Evolutionary conservation across 2,113 vertebrate genomes (phyloP).

Genomic region (Stigmatopora nigra): DNA sequence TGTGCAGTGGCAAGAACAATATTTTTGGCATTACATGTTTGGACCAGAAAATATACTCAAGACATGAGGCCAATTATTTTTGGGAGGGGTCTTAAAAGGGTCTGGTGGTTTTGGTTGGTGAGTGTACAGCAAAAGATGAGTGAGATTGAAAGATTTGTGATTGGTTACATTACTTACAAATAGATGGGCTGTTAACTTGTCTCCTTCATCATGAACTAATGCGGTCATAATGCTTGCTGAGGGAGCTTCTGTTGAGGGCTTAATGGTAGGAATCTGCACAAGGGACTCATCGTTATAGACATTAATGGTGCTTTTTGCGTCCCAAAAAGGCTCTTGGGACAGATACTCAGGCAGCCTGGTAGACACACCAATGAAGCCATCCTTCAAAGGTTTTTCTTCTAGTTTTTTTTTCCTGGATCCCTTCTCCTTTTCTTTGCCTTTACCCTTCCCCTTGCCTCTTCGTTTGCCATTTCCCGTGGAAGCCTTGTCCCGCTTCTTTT

Average conservation of each 20-base stretch:
- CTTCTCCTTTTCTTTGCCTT: constrained; percentile 50
- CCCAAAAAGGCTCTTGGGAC: constrained; percentile 35
- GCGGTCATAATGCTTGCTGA: constrained; percentile 40
- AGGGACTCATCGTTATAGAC: constrained; percentile 25
- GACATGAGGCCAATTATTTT: constrained; percentile 1
- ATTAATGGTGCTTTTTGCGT: constrained; percentile 22
- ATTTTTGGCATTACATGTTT: constrained; percentile 17
- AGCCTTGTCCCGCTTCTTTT: constrained; percentile 72
- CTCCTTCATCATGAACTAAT: constrained; percentile 65
- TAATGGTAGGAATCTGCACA: constrained; percentile 48
- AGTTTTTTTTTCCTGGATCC: constrained; percentile 79
- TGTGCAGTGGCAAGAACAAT: neutral
- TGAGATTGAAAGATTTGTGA: constrained; percentile 45
- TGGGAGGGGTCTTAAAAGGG: constrained; percentile 9
- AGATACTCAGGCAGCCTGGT: constrained; percentile 48
- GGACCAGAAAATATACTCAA: constrained; percentile 8
- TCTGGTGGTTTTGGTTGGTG: constrained; percentile 34
- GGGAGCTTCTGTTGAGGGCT: constrained; percentile 35
- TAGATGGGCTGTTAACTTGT: constrained; percentile 28
- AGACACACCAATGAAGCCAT: constrained; percentile 52
- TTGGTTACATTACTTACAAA: constrained; percentile 37
- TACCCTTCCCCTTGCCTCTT: constrained; percentile 50
- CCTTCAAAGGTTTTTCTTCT: constrained; percentile 46
- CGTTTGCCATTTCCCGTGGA: constrained; percentile 58
- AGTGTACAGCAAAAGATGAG: constrained; percentile 15